Evolutionary conservation across 2,888 invertebrate genomes (phyloP), one percentile per base, ranked within the genome.

Genomic region (Sussaba pulchella): DNA sequence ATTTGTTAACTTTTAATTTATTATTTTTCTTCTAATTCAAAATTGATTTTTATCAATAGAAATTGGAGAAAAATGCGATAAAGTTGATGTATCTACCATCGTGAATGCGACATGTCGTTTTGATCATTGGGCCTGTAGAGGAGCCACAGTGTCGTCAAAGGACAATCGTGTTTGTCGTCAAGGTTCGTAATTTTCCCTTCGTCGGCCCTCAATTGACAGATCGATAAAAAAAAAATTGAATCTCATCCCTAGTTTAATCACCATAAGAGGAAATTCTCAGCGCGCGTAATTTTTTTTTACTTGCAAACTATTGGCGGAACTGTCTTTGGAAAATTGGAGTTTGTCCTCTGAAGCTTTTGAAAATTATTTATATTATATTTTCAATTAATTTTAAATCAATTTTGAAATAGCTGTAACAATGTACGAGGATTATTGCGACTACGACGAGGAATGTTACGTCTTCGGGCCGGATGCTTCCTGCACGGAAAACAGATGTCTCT

Each of bases 381-480:
- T n/a, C n/a, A n/a, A n/a, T n/a, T n/a, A n/a, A n/a, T n/a, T n/a
- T n/a, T n/a, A n/a, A n/a, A n/a, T n/a, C n/a, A n/a, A n/a, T n/a
- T n/a, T n/a, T 6, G 31, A 31, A 8, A 17, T 67, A 90, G 90
- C 61, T 1, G 82, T 78, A 0, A 85, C 74, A 24, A 4, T 10
- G 1, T 83, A 87, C 36, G 77, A 71, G 0, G 57, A 12, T 8
- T 84, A 82, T 6, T 91, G 91, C 57, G 9, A 36, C 0, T 43
- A 26, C 8, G 66, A 88, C 54, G 86, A 87, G 17, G 82, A 87
- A 21, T 91, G 90, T 70, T 85, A 84, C 26, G 78, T 87, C 14
- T 89, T 90, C 47, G 90, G 90, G 0, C 89, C 90, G 5, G 85
- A 88, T 63, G 85, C 87, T 0, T 0, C 72, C 0, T 91, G 89